Evolutionary conservation across 2,113 vertebrate genomes (phyloP).

Genomic region (Diadophis punctatus): DNA sequence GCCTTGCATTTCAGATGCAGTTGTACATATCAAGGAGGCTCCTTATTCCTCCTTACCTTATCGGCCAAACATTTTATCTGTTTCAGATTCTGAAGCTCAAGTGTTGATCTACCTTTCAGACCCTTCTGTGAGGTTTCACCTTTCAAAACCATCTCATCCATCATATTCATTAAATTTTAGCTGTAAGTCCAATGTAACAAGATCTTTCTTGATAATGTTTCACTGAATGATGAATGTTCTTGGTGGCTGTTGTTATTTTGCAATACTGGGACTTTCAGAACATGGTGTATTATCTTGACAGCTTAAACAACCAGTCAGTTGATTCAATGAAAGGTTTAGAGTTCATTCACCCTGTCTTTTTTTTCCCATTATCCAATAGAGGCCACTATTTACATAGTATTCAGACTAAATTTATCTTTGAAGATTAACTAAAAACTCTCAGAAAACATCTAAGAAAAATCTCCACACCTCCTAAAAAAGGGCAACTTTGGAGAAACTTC

Average conservation of each 20-base stretch:
- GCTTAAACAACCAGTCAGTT: background rate
- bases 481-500: background rate
- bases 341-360: background rate
- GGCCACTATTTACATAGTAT: background rate
- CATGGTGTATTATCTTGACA: background rate
- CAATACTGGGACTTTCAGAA: background rate
- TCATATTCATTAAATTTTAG: slow-evolving; percentile 14
- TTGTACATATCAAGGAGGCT: slow-evolving; percentile 5
- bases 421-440: background rate
- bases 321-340: background rate
- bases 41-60: slow-evolving; percentile 1
- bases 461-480: background rate
- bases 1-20: background rate
- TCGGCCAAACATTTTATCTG: background rate
- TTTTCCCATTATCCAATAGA: background rate
- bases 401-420: background rate
- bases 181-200: slow-evolving; percentile 5
- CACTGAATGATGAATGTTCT: slow-evolving; percentile 1
- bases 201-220: slow-evolving; percentile 19
- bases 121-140: slow-evolving; percentile 18
- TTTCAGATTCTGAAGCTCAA: slow-evolving; percentile 7
- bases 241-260: background rate
- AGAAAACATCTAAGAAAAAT: background rate
- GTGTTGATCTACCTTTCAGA: slow-evolving; percentile 24
- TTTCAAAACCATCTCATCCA: slow-evolving; percentile 2